Percentiles rank a stretch among this genome's conserved stretches.
These are phyloP conservation scores for Micrasema longulum DNA, from an alignment of 1,140 invertebrate species.

Conservation along the genomic window DNA sequence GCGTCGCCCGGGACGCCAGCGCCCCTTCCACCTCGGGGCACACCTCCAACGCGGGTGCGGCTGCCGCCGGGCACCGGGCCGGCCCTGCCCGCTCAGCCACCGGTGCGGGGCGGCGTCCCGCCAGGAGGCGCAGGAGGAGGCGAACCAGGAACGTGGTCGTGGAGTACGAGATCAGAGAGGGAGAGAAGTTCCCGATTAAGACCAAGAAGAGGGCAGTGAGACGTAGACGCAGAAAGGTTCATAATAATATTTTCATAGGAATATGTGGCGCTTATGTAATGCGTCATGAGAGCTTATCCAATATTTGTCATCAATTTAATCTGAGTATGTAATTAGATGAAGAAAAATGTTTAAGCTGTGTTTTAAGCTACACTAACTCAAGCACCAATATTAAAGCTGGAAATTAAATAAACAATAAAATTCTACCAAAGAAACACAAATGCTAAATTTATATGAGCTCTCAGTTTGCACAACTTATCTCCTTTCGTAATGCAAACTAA, in stretches of 20 bases:
- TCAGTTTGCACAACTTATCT: too few species aligned
- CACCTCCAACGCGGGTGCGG: slow-evolving; percentile 30
- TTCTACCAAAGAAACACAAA: too few species aligned
- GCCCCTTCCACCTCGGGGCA: slow-evolving; percentile 48
- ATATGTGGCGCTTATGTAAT: background rate
- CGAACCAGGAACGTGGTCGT: slow-evolving; percentile 67
- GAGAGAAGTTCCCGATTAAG: slow-evolving; percentile 70
- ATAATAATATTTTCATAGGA: background rate
- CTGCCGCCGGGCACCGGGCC: slow-evolving; percentile 14
- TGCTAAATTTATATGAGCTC: too few species aligned
- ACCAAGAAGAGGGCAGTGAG: slow-evolving; percentile 62
- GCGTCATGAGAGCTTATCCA: too few species aligned
- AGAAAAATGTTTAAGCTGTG: too few species aligned
- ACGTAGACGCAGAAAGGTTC: slow-evolving; percentile 61
- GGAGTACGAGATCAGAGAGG: slow-evolving; percentile 68
- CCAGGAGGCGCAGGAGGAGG: slow-evolving; percentile 52
- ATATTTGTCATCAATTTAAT: too few species aligned
- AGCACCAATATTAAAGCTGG: too few species aligned
- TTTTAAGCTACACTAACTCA: too few species aligned
- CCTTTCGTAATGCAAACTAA: too few species aligned
- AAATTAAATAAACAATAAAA: too few species aligned
- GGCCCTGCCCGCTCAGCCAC: slow-evolving; percentile 34
- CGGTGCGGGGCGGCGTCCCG: slow-evolving; percentile 49
- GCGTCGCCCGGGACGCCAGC: slow-evolving; percentile 3
- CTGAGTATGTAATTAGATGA: too few species aligned